Conservation (phyloP, 2,113 vertebrate species). For the Aepyceros melampus region DNA sequence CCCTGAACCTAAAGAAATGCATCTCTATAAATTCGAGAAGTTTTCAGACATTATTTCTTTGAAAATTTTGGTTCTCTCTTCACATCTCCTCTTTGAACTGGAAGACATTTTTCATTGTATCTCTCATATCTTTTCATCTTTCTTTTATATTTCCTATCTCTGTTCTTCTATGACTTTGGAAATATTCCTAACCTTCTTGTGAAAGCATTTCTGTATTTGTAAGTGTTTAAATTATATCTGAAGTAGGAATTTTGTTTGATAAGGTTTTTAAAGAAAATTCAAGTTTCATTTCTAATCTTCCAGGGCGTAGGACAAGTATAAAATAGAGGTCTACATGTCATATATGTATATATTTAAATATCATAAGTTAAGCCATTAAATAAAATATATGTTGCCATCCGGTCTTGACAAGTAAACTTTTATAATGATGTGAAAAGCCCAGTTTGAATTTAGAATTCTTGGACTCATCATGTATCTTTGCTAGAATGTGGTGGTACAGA, state of each 20-base stretch:
- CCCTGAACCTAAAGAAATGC: background rate
- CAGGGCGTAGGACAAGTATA: background rate
- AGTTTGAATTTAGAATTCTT: background rate
- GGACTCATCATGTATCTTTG: background rate
- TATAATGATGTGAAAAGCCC: background rate
- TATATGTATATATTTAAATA: background rate
- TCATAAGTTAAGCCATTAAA: background rate
- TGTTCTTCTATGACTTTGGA: background rate
- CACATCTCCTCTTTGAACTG: background rate
- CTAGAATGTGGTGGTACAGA: background rate
- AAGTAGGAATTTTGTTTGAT: background rate
- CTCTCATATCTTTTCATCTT: background rate
- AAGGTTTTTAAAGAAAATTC: conserved; percentile 16
- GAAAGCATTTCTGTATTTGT: background rate
- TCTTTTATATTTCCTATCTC: background rate
- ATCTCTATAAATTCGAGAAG: background rate
- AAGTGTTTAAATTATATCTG: background rate
- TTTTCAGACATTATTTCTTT: background rate
- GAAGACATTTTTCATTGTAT: background rate
- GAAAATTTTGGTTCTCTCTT: background rate
- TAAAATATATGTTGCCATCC: background rate
- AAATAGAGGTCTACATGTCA: background rate
- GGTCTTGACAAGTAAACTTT: background rate
- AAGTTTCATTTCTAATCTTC: background rate
- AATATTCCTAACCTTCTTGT: background rate